Evolutionary conservation across 2,888 invertebrate species (phyloP), one percentile per base, ranked within the genome.

Genomic region (Chesias legatella): DNA sequence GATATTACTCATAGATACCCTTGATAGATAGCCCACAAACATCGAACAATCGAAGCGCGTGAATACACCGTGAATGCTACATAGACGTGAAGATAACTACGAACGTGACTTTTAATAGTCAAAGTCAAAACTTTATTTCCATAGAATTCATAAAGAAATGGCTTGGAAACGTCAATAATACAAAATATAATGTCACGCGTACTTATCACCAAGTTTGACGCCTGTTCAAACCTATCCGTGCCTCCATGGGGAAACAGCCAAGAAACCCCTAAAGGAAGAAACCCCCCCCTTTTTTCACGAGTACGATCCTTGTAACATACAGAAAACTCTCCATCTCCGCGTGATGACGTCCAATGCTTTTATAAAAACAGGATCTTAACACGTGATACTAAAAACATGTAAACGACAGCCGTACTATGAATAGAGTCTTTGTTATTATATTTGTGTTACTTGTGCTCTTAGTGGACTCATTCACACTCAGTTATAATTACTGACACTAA

Each of bases 391-490:
- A 63, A 67, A 60, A 50, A 73, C 69, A 79, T 73, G 77, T 60
- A 64, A 65, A 60, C 62, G 55, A 60, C 61, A 62, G n/a, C 62
- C 63, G 63, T 57, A 58, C 78, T 75, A 77, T 71, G 67, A 79
- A 80, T 82, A 83, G 78, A 73, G 73, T 77, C 74, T 76, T 76
- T 84, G 83, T 82, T 83, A 81, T 83, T 81, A 75, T 85, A 82
- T 82, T 83, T 74, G 73, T 78, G 70, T 72, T 75, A 77, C 75
- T 73, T 76, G 70, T 65, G 72, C 74, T 67, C 74, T 78, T 81
- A 82, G 81, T 81, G 73, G 70, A 75, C 78, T 72, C 73, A 79
- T 84, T 85, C 83, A 84, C 85, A 82, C 85, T 84, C 79, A 73
- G 77, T 79, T 67, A 74, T 80, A 82, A 85, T 85, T 80, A 83